Evolutionary conservation across 1,140 invertebrate genomes (phyloP), one percentile per base, ranked within the genome.

Genomic region (Delia radicum): DNA sequence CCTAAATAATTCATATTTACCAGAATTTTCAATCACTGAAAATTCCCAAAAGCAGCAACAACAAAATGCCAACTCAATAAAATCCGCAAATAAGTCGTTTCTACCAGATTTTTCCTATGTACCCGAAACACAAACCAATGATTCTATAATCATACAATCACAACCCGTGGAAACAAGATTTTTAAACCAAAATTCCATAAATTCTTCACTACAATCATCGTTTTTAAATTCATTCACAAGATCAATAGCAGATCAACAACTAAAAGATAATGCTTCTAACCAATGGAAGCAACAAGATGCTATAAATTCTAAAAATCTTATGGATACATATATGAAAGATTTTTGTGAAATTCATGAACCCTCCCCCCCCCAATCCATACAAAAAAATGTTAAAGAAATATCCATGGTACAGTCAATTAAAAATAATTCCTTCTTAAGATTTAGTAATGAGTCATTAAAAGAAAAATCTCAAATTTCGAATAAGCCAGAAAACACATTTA

Each of bases 251-350:
- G n/a, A n/a, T n/a, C n/a, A n/a, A n/a, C n/a, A 73, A 61, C 21
- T n/a, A n/a, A 55, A 55, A 55, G 48, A 7, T 55, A 18, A 18
- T 3, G 48, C 48, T 0, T 3, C 10, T 26, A 46, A 28, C 8
- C 18, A 21, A 18, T 18, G 29, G 65, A 69, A 69, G 24, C 29
- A 69, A 33, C 33, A 28, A 69, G 78, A 63, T 69, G 55, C 28
- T 73, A 12, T n/a, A 63, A 27, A 37, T 12, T 26, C 33, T 37
- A 42, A 46, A 21, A 33, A 67, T 6, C 29, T 79, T 7, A 79
- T 78, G 10, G 77, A 79, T 10, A 81, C 82, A 2, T 83, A 81
- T 61, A 81, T 82, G 78, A 81, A 82, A 55, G 81, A 80, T 69
- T 82, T 77, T 67, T 78, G 77, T 7, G 80, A 79, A 33, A 65